phyloP scores from a whole-genome alignment of 2,113 vertebrate genomes.

The Abramis brama region DNA sequence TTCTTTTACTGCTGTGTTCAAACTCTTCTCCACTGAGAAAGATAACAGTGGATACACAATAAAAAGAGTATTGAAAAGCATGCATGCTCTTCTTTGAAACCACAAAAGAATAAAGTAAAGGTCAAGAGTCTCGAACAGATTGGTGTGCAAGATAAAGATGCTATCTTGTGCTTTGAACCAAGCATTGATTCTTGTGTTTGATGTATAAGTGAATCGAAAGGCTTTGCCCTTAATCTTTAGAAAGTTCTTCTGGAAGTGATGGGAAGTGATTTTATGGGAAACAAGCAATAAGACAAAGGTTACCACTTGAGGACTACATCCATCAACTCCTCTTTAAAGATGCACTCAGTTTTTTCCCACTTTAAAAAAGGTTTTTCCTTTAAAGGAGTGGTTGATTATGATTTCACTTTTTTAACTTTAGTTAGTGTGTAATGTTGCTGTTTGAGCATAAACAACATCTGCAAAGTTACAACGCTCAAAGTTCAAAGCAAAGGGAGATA shows the following conservation, averaged over 20 bases:
- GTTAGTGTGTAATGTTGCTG: too few relatives aligned
- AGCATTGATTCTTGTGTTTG: slow-evolving; percentile 31
- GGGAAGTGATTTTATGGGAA: slow-evolving; percentile 5
- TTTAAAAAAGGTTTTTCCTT: not conserved
- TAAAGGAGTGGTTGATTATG: not conserved
- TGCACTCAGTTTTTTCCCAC: not conserved
- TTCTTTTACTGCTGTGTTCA: not conserved
- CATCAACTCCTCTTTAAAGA: slow-evolving; percentile 16
- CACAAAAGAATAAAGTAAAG: slow-evolving; percentile 15
- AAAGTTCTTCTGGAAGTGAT: slow-evolving; percentile 1
- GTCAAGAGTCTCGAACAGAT: slow-evolving; percentile 11
- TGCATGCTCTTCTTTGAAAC: not conserved
- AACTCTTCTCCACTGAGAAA: not conserved
- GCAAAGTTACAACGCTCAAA: too few relatives aligned
- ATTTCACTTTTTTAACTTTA: too few relatives aligned
- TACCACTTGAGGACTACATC: slow-evolving; percentile 4
- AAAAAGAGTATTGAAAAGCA: not conserved
- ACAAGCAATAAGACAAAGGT: slow-evolving; percentile 19
- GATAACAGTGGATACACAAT: not conserved
- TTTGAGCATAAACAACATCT: too few relatives aligned
- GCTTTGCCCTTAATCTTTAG: not conserved
- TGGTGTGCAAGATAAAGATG: slow-evolving; percentile 7
- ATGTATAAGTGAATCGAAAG: slow-evolving; percentile 17
- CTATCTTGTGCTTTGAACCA: slow-evolving; percentile 22
- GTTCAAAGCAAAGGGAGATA: too few relatives aligned